Base-by-base conservation (phyloP, 1,140 invertebrate species). In the Hypsibius dujardini region DNA sequence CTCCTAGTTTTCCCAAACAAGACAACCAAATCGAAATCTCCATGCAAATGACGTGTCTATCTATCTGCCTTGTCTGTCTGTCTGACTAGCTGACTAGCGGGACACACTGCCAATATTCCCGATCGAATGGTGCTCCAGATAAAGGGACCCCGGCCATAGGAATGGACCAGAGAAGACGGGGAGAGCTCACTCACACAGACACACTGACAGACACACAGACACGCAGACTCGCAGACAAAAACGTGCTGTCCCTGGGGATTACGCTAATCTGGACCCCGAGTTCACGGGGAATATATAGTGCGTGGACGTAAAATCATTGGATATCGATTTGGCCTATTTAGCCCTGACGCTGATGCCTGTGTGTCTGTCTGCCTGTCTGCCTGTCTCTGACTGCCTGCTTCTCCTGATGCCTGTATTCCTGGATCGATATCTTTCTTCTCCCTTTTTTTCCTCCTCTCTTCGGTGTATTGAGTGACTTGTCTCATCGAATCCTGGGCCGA, bases 311-410 rank as follows among this genome's bases (percentile, higher is more conserved):
- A 56, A 12, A 12, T 56, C 50, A 56, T 56, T n/a, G 50, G n/a
- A 7, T 56, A 56, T 56, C 50, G 50, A 56, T 56, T 56, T 56
- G 50, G 7, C 50, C 50, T 56, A 56, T 56, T 56, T 56, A 56
- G 50, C 50, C n/a, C 50, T 56, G 50, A n/a, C 7, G 50, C n/a
- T 12, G 50, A 7, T 7, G 50, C 50, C n/a, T 7, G 7, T 56
- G 50, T 12, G n/a, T n/a, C 7, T 7, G 7, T n/a, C 7, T 56
- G 50, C 50, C 50, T 56, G 50, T 12, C 50, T 56, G 50, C 7
- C 50, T 56, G 7, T 56, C 7, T 12, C 50, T 56, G n/a, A n/a
- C 50, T 56, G 7, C 7, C 7, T n/a, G 50, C n/a, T 56, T 7
- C n/a, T 56, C 50, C 50, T n/a, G 7, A 7, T 56, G n/a, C 50